These are phyloP conservation scores for Circaetus gallicus DNA, from an alignment of 2,113 vertebrate species.

Conservation along the genomic window DNA sequence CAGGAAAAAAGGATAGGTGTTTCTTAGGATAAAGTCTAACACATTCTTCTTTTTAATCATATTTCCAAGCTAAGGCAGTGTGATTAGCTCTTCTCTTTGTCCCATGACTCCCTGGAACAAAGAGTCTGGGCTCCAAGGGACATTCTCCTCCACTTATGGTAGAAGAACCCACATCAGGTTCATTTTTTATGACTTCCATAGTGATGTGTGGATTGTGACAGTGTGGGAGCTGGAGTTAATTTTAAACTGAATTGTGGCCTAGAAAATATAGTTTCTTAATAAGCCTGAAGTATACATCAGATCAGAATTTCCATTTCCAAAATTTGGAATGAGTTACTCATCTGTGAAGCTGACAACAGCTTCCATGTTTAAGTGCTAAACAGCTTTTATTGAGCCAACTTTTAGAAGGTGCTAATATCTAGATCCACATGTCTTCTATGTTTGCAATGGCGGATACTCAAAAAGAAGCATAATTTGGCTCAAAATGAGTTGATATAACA, in stretches of 20 bases:
- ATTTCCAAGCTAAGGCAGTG: not conserved
- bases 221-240: constrained; percentile 11
- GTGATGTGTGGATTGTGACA: not conserved
- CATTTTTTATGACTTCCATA: constrained; percentile 12
- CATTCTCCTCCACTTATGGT: not conserved
- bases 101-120: not conserved
- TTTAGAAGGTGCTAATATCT: constrained; percentile 67
- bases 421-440: constrained; percentile 59
- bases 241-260: constrained; percentile 36
- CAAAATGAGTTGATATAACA: constrained; percentile 40
- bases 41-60: not conserved
- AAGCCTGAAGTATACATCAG: constrained; percentile 44
- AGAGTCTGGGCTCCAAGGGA: not conserved
- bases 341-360: constrained; percentile 65
- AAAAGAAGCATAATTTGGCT: constrained; percentile 59
- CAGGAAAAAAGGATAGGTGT: not conserved
- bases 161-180: constrained; percentile 1
- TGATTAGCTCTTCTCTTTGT: not conserved
- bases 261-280: constrained; percentile 44
- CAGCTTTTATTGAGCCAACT: constrained; percentile 68
- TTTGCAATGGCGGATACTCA: constrained; percentile 58
- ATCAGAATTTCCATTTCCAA: constrained; percentile 57
- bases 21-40: not conserved
- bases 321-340: constrained; percentile 58
- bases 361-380: constrained; percentile 67